A percentile compares a stretch with the other conserved stretches of the same genome.
These are phyloP conservation scores for Octonoba sinensis DNA, from an alignment of 2,888 invertebrate species.

Conservation along the genomic window DNA sequence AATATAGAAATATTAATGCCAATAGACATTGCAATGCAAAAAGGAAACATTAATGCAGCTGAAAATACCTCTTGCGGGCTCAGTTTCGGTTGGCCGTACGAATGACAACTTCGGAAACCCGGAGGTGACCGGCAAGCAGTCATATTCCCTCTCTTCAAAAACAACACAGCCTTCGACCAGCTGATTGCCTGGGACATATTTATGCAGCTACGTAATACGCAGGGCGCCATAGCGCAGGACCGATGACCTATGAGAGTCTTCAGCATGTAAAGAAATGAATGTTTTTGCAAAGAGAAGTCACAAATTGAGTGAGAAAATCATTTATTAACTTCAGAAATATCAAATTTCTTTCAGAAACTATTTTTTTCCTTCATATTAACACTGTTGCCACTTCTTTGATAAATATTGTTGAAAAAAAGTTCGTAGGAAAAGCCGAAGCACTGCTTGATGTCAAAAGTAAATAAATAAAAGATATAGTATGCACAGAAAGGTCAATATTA, in stretches of 20 bases:
- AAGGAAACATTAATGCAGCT: neutral
- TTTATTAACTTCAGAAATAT: slow-evolving; percentile 5
- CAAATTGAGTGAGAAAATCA: neutral
- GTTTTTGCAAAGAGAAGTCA: neutral
- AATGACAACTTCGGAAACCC: slow-evolving; percentile 43
- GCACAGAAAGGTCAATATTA: too few relatives aligned
- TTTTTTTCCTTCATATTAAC: neutral
- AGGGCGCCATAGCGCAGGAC: slow-evolving; percentile 62
- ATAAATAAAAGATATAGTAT: too few relatives aligned
- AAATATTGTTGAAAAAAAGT: neutral
- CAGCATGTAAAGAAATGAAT: neutral
- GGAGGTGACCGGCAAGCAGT: slow-evolving; percentile 56
- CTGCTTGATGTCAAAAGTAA: too few relatives aligned
- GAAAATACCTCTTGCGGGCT: slow-evolving; percentile 63
- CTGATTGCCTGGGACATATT: slow-evolving; percentile 60
- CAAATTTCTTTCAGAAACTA: neutral
- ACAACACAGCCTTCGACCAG: slow-evolving; percentile 54
- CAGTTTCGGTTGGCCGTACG: slow-evolving; percentile 60
- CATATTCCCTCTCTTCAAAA: slow-evolving; percentile 46
- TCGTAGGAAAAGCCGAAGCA: too few relatives aligned
- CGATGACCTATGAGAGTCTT: slow-evolving; percentile 48
- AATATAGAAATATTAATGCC: neutral
- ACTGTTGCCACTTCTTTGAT: slow-evolving; percentile 1
- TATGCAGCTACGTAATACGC: slow-evolving; percentile 64
- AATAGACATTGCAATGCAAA: neutral